Evolutionary conservation across 1,140 invertebrate genomes (phyloP), one percentile per base, ranked within the genome.

Genomic region (Lepidurus packardi): DNA sequence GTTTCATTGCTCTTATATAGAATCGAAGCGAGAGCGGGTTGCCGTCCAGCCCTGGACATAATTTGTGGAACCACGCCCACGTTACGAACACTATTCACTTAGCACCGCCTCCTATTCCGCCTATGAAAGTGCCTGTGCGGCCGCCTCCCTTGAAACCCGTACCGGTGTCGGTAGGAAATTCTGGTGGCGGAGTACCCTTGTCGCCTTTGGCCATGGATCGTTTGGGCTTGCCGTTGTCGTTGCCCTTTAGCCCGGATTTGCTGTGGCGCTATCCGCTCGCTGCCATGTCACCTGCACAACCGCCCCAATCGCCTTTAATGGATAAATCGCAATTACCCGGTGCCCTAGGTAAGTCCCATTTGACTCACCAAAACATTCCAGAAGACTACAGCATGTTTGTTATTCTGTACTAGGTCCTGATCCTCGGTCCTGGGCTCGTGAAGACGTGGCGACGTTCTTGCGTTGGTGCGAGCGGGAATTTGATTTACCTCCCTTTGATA

Each of bases 401-500:
- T 73, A 65, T 6, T 78, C 24, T 75, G 16, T 45, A 34, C n/a
- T 41, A 91, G 93, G 93, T 7, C 90, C 91, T 81, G 95, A 97
- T 87, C 95, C 95, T 11, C 88, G 94, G 81, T 84, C 92, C 16
- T 98, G 95, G 95, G 92, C 90, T 42, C 90, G 95, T 81, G 94
- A 97, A 81, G 94, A 98, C 84, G 95, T 98, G 1, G 87, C 89
- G 11, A 88, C 91, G 25, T 98, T 97, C 86, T 86, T 98, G 43
- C 90, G 92, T 81, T 97, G 95, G 92, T 95, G 95, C 80, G 93
- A 96, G 84, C 88, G 93, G 73, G 95, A 97, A 85, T 98, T 95
- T 84, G 95, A 97, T 83, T 86, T 98, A 77, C 94, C 95, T 21
- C 90, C 91, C 78, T 92, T 98, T 82, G 93, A 97, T 83, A 92